A percentile compares a stretch with the other conserved stretches of the same genome.
phyloP scores from a whole-genome alignment of 2,113 vertebrate genomes.

The Sialia sialis region DNA sequence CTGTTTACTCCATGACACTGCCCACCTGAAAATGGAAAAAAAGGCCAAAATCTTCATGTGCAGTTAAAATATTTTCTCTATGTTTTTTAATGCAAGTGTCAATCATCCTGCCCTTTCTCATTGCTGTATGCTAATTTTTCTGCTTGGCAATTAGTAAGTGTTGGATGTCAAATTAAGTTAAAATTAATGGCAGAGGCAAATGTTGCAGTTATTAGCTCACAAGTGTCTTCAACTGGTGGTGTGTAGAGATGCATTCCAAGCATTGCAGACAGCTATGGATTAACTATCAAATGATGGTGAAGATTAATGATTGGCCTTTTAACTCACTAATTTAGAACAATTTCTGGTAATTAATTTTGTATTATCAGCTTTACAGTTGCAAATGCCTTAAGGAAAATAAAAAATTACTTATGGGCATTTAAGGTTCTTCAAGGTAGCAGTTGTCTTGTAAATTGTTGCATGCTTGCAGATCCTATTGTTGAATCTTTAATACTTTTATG shows the following conservation, averaged over 20 bases:
- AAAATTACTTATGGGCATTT: conserved; percentile 22
- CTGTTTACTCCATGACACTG: neutral
- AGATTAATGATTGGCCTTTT: conserved; percentile 94
- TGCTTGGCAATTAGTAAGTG: conserved; percentile 77
- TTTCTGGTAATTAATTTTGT: conserved; percentile 97
- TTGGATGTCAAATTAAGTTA: conserved; percentile 81
- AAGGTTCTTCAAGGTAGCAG: conserved; percentile 9
- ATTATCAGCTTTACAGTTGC: conserved; percentile 85
- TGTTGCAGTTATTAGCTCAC: conserved; percentile 73
- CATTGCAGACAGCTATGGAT: conserved; percentile 87
- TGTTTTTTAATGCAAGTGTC: conserved; percentile 14
- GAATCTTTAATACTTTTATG: neutral
- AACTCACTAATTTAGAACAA: conserved; percentile 96
- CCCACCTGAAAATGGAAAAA: neutral
- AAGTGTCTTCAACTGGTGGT: conserved; percentile 72
- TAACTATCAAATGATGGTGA: conserved; percentile 88
- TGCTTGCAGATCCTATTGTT: neutral
- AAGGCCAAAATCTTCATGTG: neutral
- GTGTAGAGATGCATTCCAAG: conserved; percentile 77
- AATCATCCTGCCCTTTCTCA: conserved; percentile 35
- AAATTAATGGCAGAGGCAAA: conserved; percentile 77
- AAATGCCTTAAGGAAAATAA: conserved; percentile 80
- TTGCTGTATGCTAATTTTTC: conserved; percentile 53
- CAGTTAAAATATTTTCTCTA: neutral
- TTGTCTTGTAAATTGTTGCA: neutral